Evolutionary conservation across 2,888 invertebrate species (phyloP).

Genomic region (Amblyjoppa proteus): DNA sequence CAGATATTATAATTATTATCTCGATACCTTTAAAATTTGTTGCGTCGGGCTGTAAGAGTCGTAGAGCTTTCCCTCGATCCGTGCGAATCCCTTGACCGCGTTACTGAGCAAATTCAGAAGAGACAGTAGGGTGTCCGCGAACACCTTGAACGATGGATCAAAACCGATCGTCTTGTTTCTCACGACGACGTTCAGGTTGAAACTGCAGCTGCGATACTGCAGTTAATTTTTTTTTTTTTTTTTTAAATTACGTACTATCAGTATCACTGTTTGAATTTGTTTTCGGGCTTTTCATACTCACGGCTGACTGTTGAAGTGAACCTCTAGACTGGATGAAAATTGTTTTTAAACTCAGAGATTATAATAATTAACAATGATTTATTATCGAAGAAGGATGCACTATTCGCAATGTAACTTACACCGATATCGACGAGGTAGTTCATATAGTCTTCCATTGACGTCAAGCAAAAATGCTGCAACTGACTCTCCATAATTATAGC

Average conservation of each 20-base stretch:
- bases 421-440: conserved; percentile 91
- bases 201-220: conserved; percentile 90
- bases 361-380: background rate
- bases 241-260: background rate
- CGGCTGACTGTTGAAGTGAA: conserved; percentile 65
- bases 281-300: conserved; percentile 59
- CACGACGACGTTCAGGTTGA: conserved; percentile 88
- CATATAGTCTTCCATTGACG: conserved; percentile 92
- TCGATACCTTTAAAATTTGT: conserved; percentile 71
- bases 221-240: too few relatives aligned
- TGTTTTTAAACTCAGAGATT: conserved; percentile 10
- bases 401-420: conserved; percentile 85
- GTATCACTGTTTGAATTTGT: background rate
- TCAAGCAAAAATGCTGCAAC: conserved; percentile 92
- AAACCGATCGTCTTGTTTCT: conserved; percentile 89
- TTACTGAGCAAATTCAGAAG: conserved; percentile 91
- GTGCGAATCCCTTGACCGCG: conserved; percentile 90
- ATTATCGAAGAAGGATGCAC: background rate
- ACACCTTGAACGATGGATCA: conserved; percentile 91
- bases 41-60: conserved; percentile 86
- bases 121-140: conserved; percentile 89
- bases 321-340: conserved; percentile 69
- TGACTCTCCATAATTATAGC: conserved; percentile 95
- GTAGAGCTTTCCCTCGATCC: conserved; percentile 92
- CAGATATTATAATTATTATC: conserved; percentile 21